phyloP scores from a whole-genome alignment of 2,797 vertebrate species.

The Perodicticus potto region DNA sequence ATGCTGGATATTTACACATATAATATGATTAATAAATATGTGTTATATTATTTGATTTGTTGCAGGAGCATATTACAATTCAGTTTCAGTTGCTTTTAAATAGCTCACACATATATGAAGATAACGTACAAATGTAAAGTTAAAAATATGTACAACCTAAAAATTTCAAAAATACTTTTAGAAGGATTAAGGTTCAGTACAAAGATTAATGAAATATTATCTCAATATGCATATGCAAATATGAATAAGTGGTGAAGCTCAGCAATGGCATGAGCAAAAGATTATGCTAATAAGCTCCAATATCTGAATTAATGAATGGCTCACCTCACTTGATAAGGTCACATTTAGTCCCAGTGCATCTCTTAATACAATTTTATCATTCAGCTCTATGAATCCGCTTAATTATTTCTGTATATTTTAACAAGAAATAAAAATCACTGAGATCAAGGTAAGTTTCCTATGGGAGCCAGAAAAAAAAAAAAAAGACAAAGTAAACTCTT shows the following conservation, averaged over 20 bases:
- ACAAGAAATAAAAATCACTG: conserved; percentile 76
- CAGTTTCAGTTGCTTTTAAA: conserved; percentile 47
- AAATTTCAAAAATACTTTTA: conserved; percentile 70
- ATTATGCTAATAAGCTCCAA: conserved; percentile 84
- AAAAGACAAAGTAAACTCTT: not conserved
- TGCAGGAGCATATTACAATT: not conserved
- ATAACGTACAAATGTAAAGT: conserved; percentile 60
- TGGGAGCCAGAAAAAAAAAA: not conserved
- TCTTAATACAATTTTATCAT: conserved; percentile 82
- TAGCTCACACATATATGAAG: conserved; percentile 56
- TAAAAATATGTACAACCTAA: conserved; percentile 78
- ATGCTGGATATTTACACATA: not conserved
- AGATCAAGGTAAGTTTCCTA: conserved; percentile 48
- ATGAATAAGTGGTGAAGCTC: conserved; percentile 69
- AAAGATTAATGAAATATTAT: conserved; percentile 86
- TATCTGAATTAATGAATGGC: conserved; percentile 87
- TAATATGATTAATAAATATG: not conserved
- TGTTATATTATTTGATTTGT: not conserved
- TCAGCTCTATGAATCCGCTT: conserved; percentile 78
- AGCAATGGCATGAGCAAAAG: conserved; percentile 78
- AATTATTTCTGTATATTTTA: conserved; percentile 79
- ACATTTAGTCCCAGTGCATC: conserved; percentile 75
- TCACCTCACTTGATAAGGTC: conserved; percentile 86
- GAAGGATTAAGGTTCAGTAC: conserved; percentile 81
- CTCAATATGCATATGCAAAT: conserved; percentile 86